Percentiles rank a stretch among this genome's conserved stretches.
These are phyloP conservation scores for Herpetotheres cachinnans DNA, from an alignment of 2,113 vertebrate species.

Conservation along the genomic window DNA sequence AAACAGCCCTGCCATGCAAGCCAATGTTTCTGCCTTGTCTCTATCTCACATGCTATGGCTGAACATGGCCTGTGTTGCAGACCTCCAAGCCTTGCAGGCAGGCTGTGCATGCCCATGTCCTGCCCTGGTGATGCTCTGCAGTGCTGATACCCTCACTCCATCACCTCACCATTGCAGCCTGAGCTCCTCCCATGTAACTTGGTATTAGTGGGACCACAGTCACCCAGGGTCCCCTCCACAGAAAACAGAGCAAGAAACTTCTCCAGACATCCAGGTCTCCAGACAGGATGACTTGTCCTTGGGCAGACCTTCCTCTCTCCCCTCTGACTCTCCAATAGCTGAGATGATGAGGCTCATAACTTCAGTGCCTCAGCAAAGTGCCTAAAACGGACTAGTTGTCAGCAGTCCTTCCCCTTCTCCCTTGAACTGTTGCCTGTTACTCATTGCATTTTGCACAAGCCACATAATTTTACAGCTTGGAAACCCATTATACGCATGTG, in stretches of 20 bases:
- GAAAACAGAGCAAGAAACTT: background rate
- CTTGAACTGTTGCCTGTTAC: background rate
- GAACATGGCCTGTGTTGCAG: background rate
- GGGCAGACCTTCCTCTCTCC: background rate
- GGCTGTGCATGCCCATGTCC: background rate
- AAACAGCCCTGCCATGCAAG: background rate
- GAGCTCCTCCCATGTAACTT: background rate
- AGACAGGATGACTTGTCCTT: background rate
- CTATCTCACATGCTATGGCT: background rate
- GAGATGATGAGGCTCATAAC: background rate
- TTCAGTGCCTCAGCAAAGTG: background rate
- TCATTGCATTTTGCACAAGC: background rate
- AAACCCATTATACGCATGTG: fast-evolving
- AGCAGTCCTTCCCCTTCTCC: background rate
- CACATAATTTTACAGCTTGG: background rate
- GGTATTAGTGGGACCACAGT: background rate
- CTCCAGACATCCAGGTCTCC: background rate
- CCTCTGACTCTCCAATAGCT: background rate
- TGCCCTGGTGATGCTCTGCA: background rate
- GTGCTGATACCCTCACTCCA: background rate
- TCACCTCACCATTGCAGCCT: background rate
- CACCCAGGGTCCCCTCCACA: fast-evolving
- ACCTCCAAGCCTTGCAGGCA: background rate
- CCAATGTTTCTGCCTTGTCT: background rate
- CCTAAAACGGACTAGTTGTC: background rate